Percentiles rank a stretch among this genome's conserved stretches.
These are phyloP conservation scores for Trichonephila inaurata DNA, from an alignment of 1,140 invertebrate genomes.

Conservation along the genomic window DNA sequence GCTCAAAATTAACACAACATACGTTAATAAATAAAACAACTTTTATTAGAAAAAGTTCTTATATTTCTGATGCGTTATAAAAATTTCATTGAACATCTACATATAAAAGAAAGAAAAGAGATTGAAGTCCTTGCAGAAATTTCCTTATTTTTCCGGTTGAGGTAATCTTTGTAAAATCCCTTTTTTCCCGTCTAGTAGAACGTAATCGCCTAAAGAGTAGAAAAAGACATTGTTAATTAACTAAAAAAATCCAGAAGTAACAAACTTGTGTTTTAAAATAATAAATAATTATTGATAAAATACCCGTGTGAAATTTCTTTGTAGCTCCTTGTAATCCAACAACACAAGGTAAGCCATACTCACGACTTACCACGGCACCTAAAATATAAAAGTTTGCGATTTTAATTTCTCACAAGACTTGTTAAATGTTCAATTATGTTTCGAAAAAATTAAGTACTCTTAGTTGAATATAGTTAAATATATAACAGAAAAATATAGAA, in stretches of 20 bases:
- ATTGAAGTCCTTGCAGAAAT: background rate
- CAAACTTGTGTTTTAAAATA: background rate
- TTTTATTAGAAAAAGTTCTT: too few relatives aligned
- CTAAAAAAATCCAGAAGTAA: too few relatives aligned
- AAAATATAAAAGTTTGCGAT: background rate
- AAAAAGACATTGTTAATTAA: background rate
- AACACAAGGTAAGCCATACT: conserved; percentile 92
- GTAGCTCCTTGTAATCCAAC: conserved; percentile 88
- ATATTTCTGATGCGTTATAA: too few relatives aligned
- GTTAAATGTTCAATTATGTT: too few relatives aligned
- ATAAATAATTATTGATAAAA: background rate
- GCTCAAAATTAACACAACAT: too few relatives aligned
- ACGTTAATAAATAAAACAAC: too few relatives aligned
- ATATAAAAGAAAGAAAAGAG: too few relatives aligned
- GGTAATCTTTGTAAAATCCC: conserved; percentile 69
- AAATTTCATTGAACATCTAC: too few relatives aligned
- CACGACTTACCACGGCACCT: conserved; percentile 93
- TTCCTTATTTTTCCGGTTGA: background rate
- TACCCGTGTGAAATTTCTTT: conserved; percentile 86
- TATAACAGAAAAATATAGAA: background rate
- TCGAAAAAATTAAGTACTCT: background rate
- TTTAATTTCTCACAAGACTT: too few relatives aligned
- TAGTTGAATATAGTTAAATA: background rate
- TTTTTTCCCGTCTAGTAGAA: conserved; percentile 78
- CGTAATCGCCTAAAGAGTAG: conserved; percentile 73